Evolutionary conservation across 2,888 invertebrate genomes (phyloP).

Genomic region (Julus scandinavius): DNA sequence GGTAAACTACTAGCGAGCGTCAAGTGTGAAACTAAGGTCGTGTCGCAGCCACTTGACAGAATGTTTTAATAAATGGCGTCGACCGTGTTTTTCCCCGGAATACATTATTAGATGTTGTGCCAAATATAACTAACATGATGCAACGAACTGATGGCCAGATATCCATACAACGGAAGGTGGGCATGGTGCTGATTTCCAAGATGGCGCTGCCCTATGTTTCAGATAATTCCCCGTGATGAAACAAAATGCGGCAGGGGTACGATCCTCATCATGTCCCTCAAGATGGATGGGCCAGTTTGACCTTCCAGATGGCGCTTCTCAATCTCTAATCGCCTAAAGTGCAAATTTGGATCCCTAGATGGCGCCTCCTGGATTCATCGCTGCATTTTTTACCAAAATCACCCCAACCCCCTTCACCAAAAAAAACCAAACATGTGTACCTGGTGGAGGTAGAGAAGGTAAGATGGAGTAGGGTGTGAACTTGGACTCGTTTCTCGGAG

Average conservation of each 20-base stretch:
- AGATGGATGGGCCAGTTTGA: no score
- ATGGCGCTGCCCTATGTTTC: background rate
- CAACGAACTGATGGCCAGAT: no score
- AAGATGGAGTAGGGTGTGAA: constrained; percentile 18
- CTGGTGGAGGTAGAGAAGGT: constrained; percentile 27
- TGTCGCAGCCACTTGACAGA: no score
- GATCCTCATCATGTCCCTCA: no score
- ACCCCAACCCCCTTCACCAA: background rate
- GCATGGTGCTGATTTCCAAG: background rate
- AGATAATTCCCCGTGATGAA: background rate
- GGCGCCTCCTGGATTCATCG: background rate
- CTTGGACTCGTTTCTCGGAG: constrained; percentile 19
- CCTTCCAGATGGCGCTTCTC: background rate
- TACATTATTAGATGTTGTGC: no score
- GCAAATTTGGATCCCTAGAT: background rate
- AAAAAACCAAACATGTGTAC: background rate
- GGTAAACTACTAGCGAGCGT: background rate
- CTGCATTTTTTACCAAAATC: background rate
- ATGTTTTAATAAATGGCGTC: background rate
- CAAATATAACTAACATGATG: no score
- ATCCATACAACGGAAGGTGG: no score
- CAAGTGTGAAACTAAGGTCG: constrained; percentile 6
- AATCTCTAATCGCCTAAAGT: background rate
- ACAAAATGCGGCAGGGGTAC: background rate
- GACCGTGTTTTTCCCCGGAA: no score